A percentile compares a stretch with the other conserved stretches of the same genome.
phyloP scores from a whole-genome alignment of 2,113 vertebrate species.

The Regulus satrapa region DNA sequence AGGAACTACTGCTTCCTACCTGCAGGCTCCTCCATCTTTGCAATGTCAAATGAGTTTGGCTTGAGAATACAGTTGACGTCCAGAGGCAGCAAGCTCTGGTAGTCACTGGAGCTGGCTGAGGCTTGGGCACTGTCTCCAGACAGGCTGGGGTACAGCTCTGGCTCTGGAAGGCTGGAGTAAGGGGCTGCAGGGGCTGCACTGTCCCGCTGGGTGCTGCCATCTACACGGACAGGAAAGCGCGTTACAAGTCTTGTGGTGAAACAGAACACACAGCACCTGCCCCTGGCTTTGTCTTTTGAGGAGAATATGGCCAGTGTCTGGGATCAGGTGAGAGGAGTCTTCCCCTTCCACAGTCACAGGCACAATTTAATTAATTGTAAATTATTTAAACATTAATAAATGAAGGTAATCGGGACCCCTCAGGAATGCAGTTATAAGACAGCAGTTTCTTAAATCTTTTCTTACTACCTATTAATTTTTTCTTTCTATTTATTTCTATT shows the following conservation, averaged over 20 bases:
- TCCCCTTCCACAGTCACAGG: not conserved
- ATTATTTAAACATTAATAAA: not conserved
- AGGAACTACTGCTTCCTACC: slow-evolving; percentile 60
- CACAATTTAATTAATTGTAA: not conserved
- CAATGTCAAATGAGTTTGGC: slow-evolving; percentile 73
- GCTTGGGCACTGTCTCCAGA: slow-evolving; percentile 46
- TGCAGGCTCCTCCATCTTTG: slow-evolving; percentile 77
- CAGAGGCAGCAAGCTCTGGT: slow-evolving; percentile 73
- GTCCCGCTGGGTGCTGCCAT: not conserved
- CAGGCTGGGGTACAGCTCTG: slow-evolving; percentile 49
- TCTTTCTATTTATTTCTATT: too few relatives aligned
- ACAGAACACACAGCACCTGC: not conserved
- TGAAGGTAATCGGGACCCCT: not conserved
- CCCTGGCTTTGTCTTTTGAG: not conserved
- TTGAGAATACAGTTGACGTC: slow-evolving; percentile 80
- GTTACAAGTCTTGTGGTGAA: fast-evolving
- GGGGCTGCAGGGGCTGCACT: not conserved
- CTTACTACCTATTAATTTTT: not conserved
- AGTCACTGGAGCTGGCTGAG: slow-evolving; percentile 66
- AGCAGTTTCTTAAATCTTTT: not conserved
- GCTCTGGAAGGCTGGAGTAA: slow-evolving; percentile 64
- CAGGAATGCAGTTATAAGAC: not conserved
- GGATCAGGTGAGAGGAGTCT: not conserved
- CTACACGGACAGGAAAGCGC: not conserved
- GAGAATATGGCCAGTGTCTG: not conserved